A percentile compares a stretch with the other conserved stretches of the same genome.
Evolutionary conservation across 2,113 vertebrate species (phyloP).

Genomic region (Hepsetus odoe): DNA sequence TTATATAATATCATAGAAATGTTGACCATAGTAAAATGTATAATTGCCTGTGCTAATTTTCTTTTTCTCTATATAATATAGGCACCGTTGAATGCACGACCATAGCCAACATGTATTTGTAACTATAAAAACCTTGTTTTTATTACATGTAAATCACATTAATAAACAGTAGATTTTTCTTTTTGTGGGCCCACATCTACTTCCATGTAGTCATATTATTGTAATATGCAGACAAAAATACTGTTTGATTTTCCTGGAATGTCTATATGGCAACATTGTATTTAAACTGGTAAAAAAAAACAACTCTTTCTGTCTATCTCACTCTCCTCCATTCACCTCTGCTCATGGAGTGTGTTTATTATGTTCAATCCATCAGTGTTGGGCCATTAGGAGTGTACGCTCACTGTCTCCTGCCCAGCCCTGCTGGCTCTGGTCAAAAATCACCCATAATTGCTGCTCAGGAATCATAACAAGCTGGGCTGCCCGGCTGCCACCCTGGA

Average conservation of each 20-base stretch:
- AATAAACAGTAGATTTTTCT: no score
- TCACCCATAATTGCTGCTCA: constrained; percentile 81
- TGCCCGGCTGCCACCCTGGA: constrained; percentile 70
- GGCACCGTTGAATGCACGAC: no score
- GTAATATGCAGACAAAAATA: no score
- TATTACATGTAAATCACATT: no score
- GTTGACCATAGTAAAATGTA: no score
- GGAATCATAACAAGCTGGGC: constrained; percentile 80
- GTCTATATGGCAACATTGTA: not conserved
- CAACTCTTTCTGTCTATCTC: not conserved
- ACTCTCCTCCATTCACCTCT: constrained; percentile 38
- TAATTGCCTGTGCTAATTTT: no score
- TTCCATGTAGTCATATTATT: no score
- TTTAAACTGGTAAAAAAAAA: not conserved
- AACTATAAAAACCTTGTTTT: no score
- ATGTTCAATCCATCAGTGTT: constrained; percentile 77
- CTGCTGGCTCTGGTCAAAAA: constrained; percentile 63
- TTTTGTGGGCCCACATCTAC: not conserved
- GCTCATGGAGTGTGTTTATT: constrained; percentile 70
- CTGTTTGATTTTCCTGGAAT: not conserved
- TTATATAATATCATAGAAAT: no score
- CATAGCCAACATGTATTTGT: no score
- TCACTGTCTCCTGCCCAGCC: constrained; percentile 63
- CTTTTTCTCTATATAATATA: no score
- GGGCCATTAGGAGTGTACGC: constrained; percentile 76